phyloP scores from a whole-genome alignment of 2,888 invertebrate genomes.

The Keiferia lycopersicella region DNA sequence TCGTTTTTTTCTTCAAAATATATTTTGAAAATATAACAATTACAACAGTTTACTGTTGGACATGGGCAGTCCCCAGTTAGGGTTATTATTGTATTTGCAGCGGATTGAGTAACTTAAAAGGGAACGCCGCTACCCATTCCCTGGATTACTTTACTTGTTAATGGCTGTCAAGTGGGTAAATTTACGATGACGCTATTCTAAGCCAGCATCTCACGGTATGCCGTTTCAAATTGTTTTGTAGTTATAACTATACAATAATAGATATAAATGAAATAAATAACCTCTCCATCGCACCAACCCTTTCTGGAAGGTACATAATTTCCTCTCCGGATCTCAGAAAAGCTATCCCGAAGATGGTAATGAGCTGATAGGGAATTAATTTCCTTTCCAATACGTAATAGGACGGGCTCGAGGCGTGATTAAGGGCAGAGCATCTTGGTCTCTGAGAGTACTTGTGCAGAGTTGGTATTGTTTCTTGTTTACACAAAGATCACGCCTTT shows the following conservation, averaged over 20 bases:
- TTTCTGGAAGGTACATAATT: constrained; percentile 5
- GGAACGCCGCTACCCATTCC: too few relatives aligned
- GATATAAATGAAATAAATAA: not conserved
- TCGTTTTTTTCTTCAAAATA: not conserved
- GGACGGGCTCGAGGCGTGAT: constrained; percentile 12
- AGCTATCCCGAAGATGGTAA: constrained; percentile 17
- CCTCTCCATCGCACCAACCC: not conserved
- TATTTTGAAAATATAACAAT: not conserved
- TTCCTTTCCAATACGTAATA: constrained; percentile 26
- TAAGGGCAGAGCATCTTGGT: constrained; percentile 21
- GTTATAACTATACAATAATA: too few relatives aligned
- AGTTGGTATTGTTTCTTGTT: constrained; percentile 6
- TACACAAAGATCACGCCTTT: not conserved
- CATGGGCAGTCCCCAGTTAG: too few relatives aligned
- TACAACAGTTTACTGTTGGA: too few relatives aligned
- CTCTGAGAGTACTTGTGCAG: constrained; percentile 1
- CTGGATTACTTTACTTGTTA: too few relatives aligned
- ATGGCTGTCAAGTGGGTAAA: too few relatives aligned
- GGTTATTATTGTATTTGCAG: too few relatives aligned
- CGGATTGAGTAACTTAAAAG: too few relatives aligned
- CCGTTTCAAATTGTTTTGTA: too few relatives aligned
- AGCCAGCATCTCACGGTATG: too few relatives aligned
- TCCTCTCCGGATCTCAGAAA: constrained; percentile 14
- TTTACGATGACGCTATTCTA: too few relatives aligned
- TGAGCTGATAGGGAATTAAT: constrained; percentile 27